Conservation (phyloP, 2,888 invertebrate genomes). For the Cheilosia soror region DNA sequence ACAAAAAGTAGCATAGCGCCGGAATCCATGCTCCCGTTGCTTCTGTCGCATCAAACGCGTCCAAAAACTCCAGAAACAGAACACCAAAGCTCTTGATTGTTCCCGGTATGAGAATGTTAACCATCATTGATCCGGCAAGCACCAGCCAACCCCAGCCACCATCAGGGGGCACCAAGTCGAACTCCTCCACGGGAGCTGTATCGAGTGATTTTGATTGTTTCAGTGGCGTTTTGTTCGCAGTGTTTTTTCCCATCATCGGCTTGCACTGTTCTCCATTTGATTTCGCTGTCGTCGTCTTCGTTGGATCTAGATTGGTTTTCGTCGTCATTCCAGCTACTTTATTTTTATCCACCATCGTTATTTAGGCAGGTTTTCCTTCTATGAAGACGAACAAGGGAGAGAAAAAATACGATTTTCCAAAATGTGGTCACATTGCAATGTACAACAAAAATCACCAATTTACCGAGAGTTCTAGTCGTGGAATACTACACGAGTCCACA, state of each 20-base stretch:
- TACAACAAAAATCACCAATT: conserved; percentile 42
- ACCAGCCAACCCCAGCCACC: conserved; percentile 95
- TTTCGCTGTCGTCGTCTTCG: conserved; percentile 23
- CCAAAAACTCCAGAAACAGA: conserved; percentile 91
- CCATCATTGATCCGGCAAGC: conserved; percentile 89
- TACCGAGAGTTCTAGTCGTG: conserved; percentile 60
- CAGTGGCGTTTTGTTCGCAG: conserved; percentile 3
- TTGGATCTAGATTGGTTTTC: conserved; percentile 41
- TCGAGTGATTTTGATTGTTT: conserved; percentile 10
- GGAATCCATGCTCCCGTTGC: conserved; percentile 92
- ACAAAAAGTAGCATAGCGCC: conserved; percentile 94
- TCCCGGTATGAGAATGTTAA: conserved; percentile 93
- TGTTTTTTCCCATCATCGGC: conserved; percentile 22
- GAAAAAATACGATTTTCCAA: conserved; percentile 33
- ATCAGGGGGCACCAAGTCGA: conserved; percentile 91
- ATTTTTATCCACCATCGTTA: conserved; percentile 64
- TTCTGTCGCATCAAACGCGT: conserved; percentile 90
- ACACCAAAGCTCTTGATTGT: conserved; percentile 95
- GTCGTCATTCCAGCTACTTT: conserved; percentile 60
- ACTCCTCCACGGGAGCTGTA: conserved; percentile 83
- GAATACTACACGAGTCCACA: conserved; percentile 56
- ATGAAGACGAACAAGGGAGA: conserved; percentile 29
- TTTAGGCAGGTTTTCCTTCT: conserved; percentile 33
- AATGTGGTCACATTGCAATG: conserved; percentile 51
- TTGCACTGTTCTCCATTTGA: conserved; percentile 56